Evolutionary conservation across 1,140 invertebrate species (phyloP).

Genomic region (Tribolium castaneum): DNA sequence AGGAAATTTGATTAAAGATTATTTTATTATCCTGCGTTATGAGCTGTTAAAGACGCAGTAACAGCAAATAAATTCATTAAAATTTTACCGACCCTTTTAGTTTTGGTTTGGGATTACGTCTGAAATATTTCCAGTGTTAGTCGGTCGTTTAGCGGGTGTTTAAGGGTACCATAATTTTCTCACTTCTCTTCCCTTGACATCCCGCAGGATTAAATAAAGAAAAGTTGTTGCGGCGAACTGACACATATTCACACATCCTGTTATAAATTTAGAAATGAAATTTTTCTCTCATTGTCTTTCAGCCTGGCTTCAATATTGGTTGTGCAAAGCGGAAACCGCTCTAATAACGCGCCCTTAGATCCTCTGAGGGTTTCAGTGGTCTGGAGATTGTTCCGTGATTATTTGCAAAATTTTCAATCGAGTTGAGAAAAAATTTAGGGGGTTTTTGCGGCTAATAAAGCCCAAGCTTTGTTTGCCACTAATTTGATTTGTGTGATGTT

Average conservation of each 20-base stretch:
- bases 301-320: background rate
- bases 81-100: background rate
- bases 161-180: background rate
- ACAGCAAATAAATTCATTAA: background rate
- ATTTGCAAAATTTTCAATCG: background rate
- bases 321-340: background rate
- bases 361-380: background rate
- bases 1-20: background rate
- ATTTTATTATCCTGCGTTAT: background rate
- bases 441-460: slow-evolving; percentile 1
- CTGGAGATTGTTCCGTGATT: background rate
- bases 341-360: slow-evolving; percentile 12
- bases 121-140: slow-evolving; percentile 8
- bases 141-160: background rate
- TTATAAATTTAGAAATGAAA: background rate
- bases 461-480: background rate
- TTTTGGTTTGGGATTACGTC: background rate
- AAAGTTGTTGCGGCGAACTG: background rate
- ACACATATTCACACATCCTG: slow-evolving; percentile 12
- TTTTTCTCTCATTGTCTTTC: background rate
- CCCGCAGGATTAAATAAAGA: slow-evolving; percentile 3
- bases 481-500: slow-evolving; percentile 22
- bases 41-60: background rate
- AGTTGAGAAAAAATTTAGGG: background rate
- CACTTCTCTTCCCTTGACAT: background rate